Conservation (phyloP, 2,888 invertebrate genomes). For the Sesia bembeciformis region DNA sequence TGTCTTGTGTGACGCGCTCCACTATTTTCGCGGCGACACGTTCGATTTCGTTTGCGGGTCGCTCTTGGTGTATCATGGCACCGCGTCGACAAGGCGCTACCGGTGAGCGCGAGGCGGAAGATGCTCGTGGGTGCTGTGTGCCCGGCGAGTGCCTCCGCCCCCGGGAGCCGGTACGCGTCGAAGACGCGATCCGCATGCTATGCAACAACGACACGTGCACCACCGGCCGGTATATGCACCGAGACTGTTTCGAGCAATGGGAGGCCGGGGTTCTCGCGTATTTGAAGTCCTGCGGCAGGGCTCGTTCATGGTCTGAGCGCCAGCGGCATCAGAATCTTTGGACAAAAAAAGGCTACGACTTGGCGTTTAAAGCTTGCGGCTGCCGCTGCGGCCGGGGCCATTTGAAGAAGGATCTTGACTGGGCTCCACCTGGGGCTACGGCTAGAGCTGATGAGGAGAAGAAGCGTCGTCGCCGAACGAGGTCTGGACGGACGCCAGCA, state of each 20-base stretch:
- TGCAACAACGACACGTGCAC: conserved; percentile 96
- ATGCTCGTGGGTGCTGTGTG: conserved; percentile 83
- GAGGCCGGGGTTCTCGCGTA: conserved; percentile 91
- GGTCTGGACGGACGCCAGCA: conserved; percentile 49
- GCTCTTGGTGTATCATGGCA: conserved; percentile 52
- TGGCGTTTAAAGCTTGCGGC: conserved; percentile 95
- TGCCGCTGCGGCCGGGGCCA: conserved; percentile 96
- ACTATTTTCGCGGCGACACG: conserved; percentile 40
- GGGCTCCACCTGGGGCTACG: conserved; percentile 83
- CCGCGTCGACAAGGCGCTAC: conserved; percentile 68
- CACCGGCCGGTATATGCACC: conserved; percentile 94
- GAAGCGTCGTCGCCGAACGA: conserved; percentile 54
- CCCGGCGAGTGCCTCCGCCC: conserved; percentile 88
- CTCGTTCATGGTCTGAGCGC: conserved; percentile 95
- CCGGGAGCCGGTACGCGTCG: conserved; percentile 76
- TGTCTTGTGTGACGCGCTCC: conserved; percentile 71
- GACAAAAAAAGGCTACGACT: conserved; percentile 98
- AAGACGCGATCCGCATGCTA: conserved; percentile 89
- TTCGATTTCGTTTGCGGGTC: conserved; percentile 59
- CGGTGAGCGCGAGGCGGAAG: conserved; percentile 63
- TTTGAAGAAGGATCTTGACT: conserved; percentile 94
- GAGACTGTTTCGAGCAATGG: conserved; percentile 96
- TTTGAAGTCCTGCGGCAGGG: conserved; percentile 91
- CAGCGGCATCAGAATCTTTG: conserved; percentile 96
- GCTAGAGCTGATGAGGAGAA: conserved; percentile 65